Base-by-base conservation (phyloP, 1,140 invertebrate genomes). In the Pseudomyrmex dendroicus region DNA sequence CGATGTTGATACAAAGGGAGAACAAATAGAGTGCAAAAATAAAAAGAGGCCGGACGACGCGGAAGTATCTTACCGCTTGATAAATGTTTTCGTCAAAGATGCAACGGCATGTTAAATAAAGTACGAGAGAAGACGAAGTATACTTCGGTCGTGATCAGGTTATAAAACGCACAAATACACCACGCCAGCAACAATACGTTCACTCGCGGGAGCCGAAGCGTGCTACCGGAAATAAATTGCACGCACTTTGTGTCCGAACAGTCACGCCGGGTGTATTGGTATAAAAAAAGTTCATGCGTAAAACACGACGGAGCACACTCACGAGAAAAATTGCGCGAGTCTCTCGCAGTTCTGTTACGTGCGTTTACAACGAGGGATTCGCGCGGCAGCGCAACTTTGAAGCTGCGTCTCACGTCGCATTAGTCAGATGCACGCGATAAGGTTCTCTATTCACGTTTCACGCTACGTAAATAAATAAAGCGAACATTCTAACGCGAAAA, bases 61-160 rank as follows among this genome's bases (percentile, higher is more conserved):
- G 13, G 25, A 44, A 7, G 2, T 17, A 0, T 48, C 84, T 83
- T 88, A 89, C 87, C 86, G 50, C 62, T 86, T 84, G 76, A 77
- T 66, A 82, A 35, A 73, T 82, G 76, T 70, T 91, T 35, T 73
- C 86, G 83, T 91, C 90, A 91, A 89, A 88, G 82, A 85, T 86
- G 57, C 84, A 83, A 83, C 62, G 22, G 90, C 90, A 91, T 90
- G 86, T 82, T 91, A 84, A 83, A 83, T 25, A 70, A 74, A 59
- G 72, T 59, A 50, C 25, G 64, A 50, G 72, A 61, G 66, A 80
- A 17, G 52, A 63, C 44, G 52, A 56, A 20, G 20, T 8, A 48
- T 76, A 66, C 64, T 72, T 72, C 35, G 52, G 9, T 83, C 62
- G 89, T 67, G 66, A 84, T 90, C 89, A 91, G 89, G 88, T 91